These are phyloP conservation scores for Leptinotarsa defecta DNA, from an alignment of 1,140 invertebrate species.

Conservation along the genomic window DNA sequence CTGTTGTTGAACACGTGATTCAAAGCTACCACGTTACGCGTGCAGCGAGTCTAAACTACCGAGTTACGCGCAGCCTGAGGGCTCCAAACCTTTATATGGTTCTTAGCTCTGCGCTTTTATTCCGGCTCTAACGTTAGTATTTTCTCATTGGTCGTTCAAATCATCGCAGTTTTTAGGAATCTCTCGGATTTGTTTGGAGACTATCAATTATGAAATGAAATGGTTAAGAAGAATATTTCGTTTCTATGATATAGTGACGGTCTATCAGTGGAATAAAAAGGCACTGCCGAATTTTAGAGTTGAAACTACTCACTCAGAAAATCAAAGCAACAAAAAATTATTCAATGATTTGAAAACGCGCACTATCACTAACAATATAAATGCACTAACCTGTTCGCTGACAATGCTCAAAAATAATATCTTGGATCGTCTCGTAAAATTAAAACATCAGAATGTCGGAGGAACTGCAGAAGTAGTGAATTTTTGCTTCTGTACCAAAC, in stretches of 20 bases:
- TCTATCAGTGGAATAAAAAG: no score
- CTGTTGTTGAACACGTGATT: constrained; percentile 24
- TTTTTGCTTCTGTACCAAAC: constrained; percentile 53
- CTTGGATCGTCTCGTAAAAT: constrained; percentile 12
- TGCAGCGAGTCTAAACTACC: constrained; percentile 14
- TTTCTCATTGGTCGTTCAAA: no score
- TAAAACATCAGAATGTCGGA: constrained; percentile 23
- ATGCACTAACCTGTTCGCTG: constrained; percentile 16
- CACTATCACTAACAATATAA: constrained; percentile 4
- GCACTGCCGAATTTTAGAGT: no score
- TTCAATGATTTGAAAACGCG: neutral
- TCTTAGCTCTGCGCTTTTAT: neutral
- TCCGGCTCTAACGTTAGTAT: no score
- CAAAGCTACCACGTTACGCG: constrained; percentile 15
- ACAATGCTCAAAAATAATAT: neutral
- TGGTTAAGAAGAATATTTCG: no score
- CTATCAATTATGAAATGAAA: no score
- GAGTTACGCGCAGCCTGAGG: constrained; percentile 20
- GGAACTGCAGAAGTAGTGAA: constrained; percentile 24
- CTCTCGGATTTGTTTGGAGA: no score
- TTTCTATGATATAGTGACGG: no score
- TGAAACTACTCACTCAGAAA: no score
- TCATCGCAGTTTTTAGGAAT: no score
- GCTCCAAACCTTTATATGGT: constrained; percentile 7
- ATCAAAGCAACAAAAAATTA: no score